Evolutionary conservation across 2,888 invertebrate species (phyloP), one percentile per base, ranked within the genome.

Genomic region (Scaptomyza cyrtandrae): DNA sequence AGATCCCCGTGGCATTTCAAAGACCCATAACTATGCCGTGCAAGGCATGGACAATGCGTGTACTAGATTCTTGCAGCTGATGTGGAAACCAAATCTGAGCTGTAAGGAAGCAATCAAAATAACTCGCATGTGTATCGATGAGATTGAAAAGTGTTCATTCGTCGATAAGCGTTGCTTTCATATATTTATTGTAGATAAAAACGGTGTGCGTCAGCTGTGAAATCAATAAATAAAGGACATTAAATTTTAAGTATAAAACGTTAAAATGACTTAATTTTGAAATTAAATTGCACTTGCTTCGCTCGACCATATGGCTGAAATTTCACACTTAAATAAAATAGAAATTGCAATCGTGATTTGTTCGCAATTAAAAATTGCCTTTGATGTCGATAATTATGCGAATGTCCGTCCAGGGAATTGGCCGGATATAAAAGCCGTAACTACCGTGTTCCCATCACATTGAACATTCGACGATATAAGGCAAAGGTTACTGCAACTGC

Each of bases 21-120:
- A 96, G 44, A 95, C 95, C 89, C 94, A 97, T 29, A 96, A 97
- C 27, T 98, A 95, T 92, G 96, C 96, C 70, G 95, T 96, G 46
- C 98, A 98, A 92, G 99, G 99, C 10, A 98, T 97, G 92, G 98
- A 98, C 82, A 97, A 97, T 90, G 97, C 99, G 88, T 95, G 97
- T 44, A 94, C 97, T 80, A 95, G 97, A 81, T 96, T 98, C 76
- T 94, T 99, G 94, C 98, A 98, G 92, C 94, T 96, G 70, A 95
- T 97, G 90, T 96, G 98, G 92, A 94, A 94, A 84, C 59, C 92
- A 94, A 95, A 96, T 91, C 93, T 97, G 90, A 95, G 94, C 31
- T 94, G 94, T 81, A 94, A 95, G 66, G 95, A 97, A 91, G 98
- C 95, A 3, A 95, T 97, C 89, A 94, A 94, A 45, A 93, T 98